Conservation (phyloP, 2,888 invertebrate species). For the Synanthedon vespiformis region DNA sequence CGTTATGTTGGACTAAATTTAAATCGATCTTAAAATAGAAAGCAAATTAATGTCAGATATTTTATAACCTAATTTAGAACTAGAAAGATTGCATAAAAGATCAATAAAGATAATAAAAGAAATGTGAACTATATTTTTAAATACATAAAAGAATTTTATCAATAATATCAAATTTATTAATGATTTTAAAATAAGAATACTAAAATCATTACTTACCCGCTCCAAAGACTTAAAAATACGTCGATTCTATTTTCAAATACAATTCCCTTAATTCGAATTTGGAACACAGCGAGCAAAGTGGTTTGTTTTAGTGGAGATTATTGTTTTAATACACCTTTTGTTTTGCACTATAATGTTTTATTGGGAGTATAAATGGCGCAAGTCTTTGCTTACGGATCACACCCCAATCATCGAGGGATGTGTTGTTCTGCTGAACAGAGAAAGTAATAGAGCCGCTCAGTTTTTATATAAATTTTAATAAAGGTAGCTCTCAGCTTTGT, state of each 20-base stretch:
- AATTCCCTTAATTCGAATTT: background rate
- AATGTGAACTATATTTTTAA: too few relatives aligned
- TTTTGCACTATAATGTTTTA: conserved; percentile 37
- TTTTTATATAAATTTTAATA: too few relatives aligned
- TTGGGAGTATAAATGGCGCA: conserved; percentile 44
- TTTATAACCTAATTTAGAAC: background rate
- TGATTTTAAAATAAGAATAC: background rate
- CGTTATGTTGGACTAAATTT: background rate
- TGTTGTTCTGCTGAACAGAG: conserved; percentile 38
- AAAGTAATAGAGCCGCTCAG: conserved; percentile 25
- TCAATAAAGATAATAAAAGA: too few relatives aligned
- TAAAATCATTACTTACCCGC: conserved; percentile 43
- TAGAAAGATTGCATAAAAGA: background rate
- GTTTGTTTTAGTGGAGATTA: background rate
- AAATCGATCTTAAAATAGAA: background rate
- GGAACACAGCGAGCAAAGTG: background rate
- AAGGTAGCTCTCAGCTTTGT: too few relatives aligned
- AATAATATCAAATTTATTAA: background rate
- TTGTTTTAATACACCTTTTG: conserved; percentile 16
- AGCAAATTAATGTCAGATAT: background rate
- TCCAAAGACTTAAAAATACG: background rate
- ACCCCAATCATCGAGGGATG: conserved; percentile 47
- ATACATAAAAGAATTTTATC: too few relatives aligned
- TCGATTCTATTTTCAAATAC: background rate
- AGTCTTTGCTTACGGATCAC: conserved; percentile 47